Conservation (phyloP, 2,888 invertebrate genomes). For the Ptycholaimellus sp. region DNA sequence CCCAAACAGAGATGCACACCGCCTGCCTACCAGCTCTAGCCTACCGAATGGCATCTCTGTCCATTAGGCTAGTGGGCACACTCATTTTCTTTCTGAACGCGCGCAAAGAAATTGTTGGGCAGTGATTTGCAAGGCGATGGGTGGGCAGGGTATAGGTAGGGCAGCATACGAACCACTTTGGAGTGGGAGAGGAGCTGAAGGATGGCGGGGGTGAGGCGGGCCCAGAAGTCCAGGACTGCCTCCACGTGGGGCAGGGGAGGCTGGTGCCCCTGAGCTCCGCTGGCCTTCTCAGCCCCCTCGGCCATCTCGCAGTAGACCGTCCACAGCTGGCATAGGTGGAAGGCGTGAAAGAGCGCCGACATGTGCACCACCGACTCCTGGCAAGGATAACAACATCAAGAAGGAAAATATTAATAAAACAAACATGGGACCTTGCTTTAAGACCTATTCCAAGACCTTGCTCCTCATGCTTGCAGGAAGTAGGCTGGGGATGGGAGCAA, state of each 20-base stretch:
- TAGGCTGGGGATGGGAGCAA: neutral
- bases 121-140: no score
- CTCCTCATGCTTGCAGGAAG: neutral
- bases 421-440: neutral
- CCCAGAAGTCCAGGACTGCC: slow-evolving; percentile 79
- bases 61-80: no score
- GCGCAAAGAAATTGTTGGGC: no score
- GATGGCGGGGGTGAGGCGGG: slow-evolving; percentile 80
- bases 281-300: slow-evolving; percentile 33
- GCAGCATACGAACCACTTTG: slow-evolving; percentile 53
- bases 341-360: slow-evolving; percentile 86
- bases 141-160: no score
- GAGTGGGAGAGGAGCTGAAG: slow-evolving; percentile 70
- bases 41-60: no score
- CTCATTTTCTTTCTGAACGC: no score
- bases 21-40: no score
- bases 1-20: no score
- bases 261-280: slow-evolving; percentile 4
- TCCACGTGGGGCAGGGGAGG: neutral
- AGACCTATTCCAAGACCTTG: neutral
- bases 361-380: slow-evolving; percentile 64
- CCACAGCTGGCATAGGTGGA: slow-evolving; percentile 92
- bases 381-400: slow-evolving; percentile 10
- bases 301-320: slow-evolving; percentile 85
- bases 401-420: neutral